Percentiles rank a stretch among this genome's conserved stretches.
Evolutionary conservation across 2,888 invertebrate species (phyloP).

Genomic region (Protophormia terraenovae): DNA sequence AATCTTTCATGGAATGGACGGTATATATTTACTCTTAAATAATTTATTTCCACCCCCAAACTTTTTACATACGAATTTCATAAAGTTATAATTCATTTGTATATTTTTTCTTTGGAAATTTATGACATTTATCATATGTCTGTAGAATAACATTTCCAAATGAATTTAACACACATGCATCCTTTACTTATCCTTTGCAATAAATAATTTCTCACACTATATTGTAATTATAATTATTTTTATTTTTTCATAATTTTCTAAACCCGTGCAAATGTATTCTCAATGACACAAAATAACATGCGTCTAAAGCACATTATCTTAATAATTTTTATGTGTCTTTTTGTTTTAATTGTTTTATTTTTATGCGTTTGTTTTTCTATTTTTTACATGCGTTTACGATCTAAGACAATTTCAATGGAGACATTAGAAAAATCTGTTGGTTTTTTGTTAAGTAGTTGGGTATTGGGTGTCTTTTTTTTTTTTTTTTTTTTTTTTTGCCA

Average conservation of each 20-base stretch:
- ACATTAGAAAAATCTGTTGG: conserved; percentile 79
- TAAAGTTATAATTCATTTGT: conserved; percentile 29
- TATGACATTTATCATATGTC: conserved; percentile 56
- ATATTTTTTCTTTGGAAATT: conserved; percentile 40
- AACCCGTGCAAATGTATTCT: conserved; percentile 42
- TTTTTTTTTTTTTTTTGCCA: conserved; percentile 11
- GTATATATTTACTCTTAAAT: not conserved
- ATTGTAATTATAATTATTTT: conserved; percentile 48
- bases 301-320: conserved; percentile 52
- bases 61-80: not conserved
- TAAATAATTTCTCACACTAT: conserved; percentile 39
- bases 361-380: conserved; percentile 20
- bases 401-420: conserved; percentile 72
- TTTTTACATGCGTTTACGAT: conserved; percentile 23
- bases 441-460: too few species aligned
- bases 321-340: conserved; percentile 63
- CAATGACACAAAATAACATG: conserved; percentile 38
- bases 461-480: conserved; percentile 24
- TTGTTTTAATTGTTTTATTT: conserved; percentile 66
- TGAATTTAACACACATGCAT: conserved; percentile 40
- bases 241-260: conserved; percentile 27
- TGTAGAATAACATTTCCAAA: not conserved
- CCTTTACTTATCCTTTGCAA: conserved; percentile 56
- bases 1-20: too few species aligned
- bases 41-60: not conserved